phyloP scores from a whole-genome alignment of 2,888 invertebrate genomes.

The Eilema caniola region DNA sequence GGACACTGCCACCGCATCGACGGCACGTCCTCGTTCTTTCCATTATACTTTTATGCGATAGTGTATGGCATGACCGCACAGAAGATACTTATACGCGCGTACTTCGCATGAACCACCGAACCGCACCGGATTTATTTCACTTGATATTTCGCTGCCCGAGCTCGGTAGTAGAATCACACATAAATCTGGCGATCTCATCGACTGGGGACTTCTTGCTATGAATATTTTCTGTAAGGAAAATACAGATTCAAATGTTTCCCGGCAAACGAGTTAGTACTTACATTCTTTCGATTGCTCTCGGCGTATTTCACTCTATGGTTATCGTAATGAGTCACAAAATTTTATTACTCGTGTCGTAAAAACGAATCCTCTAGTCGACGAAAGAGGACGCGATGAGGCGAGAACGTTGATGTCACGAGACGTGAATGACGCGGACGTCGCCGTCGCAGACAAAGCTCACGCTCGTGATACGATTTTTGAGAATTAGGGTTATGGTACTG shows the following conservation, averaged over 20 bases:
- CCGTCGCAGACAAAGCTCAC: slow-evolving; percentile 46
- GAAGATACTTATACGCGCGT: slow-evolving; percentile 64
- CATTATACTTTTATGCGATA: slow-evolving; percentile 67
- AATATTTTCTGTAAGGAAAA: slow-evolving; percentile 65
- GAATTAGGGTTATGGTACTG: slow-evolving; percentile 35
- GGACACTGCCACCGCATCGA: slow-evolving; percentile 52
- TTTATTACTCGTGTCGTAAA: slow-evolving; percentile 76
- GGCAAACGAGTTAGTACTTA: slow-evolving; percentile 58
- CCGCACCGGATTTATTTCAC: slow-evolving; percentile 74
- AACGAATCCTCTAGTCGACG: slow-evolving; percentile 65
- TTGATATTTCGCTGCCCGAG: slow-evolving; percentile 61
- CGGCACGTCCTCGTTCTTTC: slow-evolving; percentile 61
- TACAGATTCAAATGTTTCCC: slow-evolving; percentile 48
- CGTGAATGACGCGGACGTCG: slow-evolving; percentile 28
- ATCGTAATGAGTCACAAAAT: slow-evolving; percentile 79
- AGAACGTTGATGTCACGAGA: slow-evolving; percentile 57
- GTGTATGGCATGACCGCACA: slow-evolving; percentile 66
- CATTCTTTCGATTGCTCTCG: slow-evolving; percentile 69
- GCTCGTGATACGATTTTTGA: slow-evolving; percentile 37
- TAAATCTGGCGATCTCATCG: slow-evolving; percentile 66
- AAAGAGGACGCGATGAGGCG: slow-evolving; percentile 58
- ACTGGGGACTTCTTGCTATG: slow-evolving; percentile 56
- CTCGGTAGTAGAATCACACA: slow-evolving; percentile 56
- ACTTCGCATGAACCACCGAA: slow-evolving; percentile 63
- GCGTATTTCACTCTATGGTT: slow-evolving; percentile 75